phyloP scores from a whole-genome alignment of 1,140 invertebrate species.

The Metaphire vulgaris region DNA sequence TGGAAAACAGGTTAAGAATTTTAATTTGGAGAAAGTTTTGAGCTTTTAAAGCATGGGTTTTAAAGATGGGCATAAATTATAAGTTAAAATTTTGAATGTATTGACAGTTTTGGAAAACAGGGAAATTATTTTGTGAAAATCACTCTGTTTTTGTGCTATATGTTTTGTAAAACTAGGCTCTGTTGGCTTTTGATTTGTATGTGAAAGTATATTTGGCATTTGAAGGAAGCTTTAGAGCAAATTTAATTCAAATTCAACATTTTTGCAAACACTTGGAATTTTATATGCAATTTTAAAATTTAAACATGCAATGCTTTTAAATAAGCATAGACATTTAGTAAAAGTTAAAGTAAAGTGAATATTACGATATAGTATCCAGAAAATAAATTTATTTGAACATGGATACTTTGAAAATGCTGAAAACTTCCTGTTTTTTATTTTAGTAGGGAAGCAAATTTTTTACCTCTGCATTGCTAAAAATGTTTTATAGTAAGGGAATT shows the following conservation, averaged over 20 bases:
- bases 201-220: no score
- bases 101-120: neutral
- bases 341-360: neutral
- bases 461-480: no score
- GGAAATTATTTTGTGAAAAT: neutral
- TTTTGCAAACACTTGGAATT: neutral
- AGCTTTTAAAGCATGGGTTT: no score
- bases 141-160: neutral
- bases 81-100: neutral
- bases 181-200: neutral
- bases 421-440: no score
- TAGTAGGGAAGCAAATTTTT: no score
- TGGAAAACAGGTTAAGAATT: neutral
- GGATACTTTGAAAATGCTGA: neutral
- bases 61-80: neutral
- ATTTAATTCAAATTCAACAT: neutral
- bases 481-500: neutral
- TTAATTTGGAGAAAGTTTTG: no score
- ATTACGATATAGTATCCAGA: neutral
- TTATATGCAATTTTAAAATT: neutral
- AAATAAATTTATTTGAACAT: neutral
- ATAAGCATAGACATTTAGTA: neutral
- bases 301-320: neutral
- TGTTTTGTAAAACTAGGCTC: slow-evolving; percentile 1
- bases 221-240: no score